Evolutionary conservation across 2,888 invertebrate genomes (phyloP), one percentile per base, ranked within the genome.

Genomic region (Polydrusus tereticollis): DNA sequence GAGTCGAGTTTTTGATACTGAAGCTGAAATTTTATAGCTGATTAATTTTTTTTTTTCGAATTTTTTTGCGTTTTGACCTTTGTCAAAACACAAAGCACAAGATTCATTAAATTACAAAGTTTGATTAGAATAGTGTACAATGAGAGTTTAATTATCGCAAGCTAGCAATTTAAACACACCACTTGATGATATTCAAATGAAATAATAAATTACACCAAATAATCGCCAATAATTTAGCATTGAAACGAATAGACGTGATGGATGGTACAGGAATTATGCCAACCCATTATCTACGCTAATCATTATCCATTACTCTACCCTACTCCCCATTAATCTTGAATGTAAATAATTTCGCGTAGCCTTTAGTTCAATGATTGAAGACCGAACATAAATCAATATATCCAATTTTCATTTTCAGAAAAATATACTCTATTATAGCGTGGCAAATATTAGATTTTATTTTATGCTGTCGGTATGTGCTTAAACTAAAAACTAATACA

Each of bases 321-420:
- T 26, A 26, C 47, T 52, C 26, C 50, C 26, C 50, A 52, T 52
- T 52, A 14, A 23, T 52, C 50, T 26, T 52, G 14, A 26, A 52
- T 52, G 50, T 52, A 52, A 52, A 52, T 52, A 52, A 26, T 26
- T 26, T 47, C 23, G 21, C 12, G 23, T 47, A 5, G 47, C 47
- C n/a, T 47, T 8, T 12, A 21, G 45, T 47, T 21, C 12, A n/a
- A 8, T 21, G 21, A 47, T 47, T 21, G 12, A 47, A 3, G 41
- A 41, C 6, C 14, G 41, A 3, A 41, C n/a, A 7, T 41, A 41
- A 38, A 41, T 41, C 16, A 41, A 16, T 1, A n/a, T n/a, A 41
- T 5, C 3, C 1, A 41, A 16, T 41, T 41, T 16, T 41, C 1
- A 41, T 38, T 38, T n/a, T 38, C 12, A 14, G 38, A 14, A 38